Conservation (phyloP, 2,888 invertebrate genomes). For the Eupithecia abbreviata region DNA sequence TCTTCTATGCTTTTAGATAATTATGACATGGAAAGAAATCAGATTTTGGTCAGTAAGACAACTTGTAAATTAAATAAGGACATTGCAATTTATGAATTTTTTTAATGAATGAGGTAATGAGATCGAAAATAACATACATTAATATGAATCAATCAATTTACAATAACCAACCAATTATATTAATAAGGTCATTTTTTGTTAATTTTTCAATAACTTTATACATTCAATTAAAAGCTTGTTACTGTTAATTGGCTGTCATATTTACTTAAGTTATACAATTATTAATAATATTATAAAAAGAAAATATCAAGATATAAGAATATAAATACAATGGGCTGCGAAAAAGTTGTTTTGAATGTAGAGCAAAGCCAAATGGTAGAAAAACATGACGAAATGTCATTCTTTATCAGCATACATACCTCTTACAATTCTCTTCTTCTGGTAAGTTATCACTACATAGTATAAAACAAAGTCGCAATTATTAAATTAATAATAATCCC, state of each 20-base stretch:
- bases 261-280: conserved; percentile 38
- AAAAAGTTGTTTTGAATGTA: conserved; percentile 7
- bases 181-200: conserved; percentile 31
- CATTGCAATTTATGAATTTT: not conserved
- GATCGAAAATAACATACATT: conserved; percentile 7
- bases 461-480: no score
- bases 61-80: not conserved
- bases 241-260: conserved; percentile 26
- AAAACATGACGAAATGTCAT: no score
- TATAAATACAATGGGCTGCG: not conserved
- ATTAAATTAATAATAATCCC: no score
- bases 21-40: no score
- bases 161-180: conserved; percentile 37
- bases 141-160: conserved; percentile 21
- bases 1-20: no score
- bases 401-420: no score
- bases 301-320: conserved; percentile 19
- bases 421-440: no score
- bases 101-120: not conserved
- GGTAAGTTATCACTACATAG: no score
- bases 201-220: conserved; percentile 12
- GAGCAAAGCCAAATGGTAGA: no score
- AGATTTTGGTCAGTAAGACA: not conserved
- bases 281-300: conserved; percentile 17
- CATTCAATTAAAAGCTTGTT: conserved; percentile 9